phyloP scores from a whole-genome alignment of 2,888 invertebrate species.

The Yponomeuta malinellus region DNA sequence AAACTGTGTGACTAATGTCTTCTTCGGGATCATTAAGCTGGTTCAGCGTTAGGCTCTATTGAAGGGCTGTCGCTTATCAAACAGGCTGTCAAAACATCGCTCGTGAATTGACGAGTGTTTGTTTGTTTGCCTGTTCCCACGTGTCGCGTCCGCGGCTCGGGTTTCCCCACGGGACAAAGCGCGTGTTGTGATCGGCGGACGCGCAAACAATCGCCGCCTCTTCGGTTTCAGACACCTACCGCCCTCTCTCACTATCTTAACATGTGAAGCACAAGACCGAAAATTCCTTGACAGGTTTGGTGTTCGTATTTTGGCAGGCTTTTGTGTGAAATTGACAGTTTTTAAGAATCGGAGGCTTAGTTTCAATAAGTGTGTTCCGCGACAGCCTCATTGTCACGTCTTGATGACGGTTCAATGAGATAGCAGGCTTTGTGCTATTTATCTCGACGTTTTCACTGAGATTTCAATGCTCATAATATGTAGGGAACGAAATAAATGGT shows the following conservation, averaged over 20 bases:
- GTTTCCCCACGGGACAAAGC: conserved; percentile 33
- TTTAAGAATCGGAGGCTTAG: neutral
- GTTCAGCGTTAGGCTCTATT: neutral
- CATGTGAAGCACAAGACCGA: neutral
- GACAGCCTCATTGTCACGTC: neutral
- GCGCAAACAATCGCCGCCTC: conserved; percentile 4
- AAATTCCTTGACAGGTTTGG: neutral
- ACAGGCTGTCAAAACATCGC: neutral
- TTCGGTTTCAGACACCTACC: conserved; percentile 1
- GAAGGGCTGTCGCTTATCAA: neutral
- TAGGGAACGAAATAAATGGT: neutral
- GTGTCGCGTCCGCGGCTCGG: conserved; percentile 34
- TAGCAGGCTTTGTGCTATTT: neutral
- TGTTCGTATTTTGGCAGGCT: neutral
- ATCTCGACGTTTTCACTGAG: neutral
- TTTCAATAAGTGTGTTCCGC: neutral
- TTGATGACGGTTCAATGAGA: conserved; percentile 1
- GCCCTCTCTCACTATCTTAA: neutral
- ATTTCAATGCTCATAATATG: neutral
- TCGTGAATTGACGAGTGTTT: neutral
- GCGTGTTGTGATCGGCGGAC: conserved; percentile 17
- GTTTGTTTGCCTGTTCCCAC: conserved; percentile 5
- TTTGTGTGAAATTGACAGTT: conserved; percentile 14
- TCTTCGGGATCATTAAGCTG: too few species aligned
- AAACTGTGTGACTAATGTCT: too few species aligned